Conservation (phyloP, 1,140 invertebrate genomes). For the Diploscapter pachys region DNA sequence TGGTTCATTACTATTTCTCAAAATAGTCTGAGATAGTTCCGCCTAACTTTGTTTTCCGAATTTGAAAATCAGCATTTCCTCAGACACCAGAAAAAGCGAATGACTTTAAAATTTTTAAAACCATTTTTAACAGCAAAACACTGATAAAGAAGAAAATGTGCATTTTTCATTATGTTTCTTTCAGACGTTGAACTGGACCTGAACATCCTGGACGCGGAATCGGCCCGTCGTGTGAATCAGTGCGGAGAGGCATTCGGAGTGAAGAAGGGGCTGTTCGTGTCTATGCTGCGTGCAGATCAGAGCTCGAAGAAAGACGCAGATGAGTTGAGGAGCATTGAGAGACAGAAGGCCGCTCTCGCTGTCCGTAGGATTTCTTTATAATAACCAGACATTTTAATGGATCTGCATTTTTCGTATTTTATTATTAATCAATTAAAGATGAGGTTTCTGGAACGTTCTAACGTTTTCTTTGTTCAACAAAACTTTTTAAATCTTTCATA, state of each 20-base stretch:
- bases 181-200: not conserved
- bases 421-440: not conserved
- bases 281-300: not conserved
- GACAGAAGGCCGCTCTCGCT: conserved; percentile 7
- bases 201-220: not conserved
- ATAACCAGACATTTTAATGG: too few relatives aligned
- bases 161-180: not conserved
- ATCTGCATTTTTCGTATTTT: too few relatives aligned
- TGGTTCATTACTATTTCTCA: not conserved
- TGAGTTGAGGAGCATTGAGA: not conserved
- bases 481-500: too few relatives aligned
- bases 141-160: not conserved
- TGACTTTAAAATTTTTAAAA: not conserved
- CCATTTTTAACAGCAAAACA: not conserved
- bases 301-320: not conserved
- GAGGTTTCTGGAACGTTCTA: not conserved
- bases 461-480: not conserved
- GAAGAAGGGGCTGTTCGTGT: not conserved
- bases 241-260: not conserved
- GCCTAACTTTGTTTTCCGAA: not conserved
- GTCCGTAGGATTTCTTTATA: not conserved
- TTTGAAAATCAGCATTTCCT: not conserved
- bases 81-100: not conserved
- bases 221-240: not conserved
- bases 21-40: not conserved